Percentiles rank a stretch among this genome's conserved stretches.
phyloP scores from a whole-genome alignment of 2,797 vertebrate species.

The Pteropus rufus region DNA sequence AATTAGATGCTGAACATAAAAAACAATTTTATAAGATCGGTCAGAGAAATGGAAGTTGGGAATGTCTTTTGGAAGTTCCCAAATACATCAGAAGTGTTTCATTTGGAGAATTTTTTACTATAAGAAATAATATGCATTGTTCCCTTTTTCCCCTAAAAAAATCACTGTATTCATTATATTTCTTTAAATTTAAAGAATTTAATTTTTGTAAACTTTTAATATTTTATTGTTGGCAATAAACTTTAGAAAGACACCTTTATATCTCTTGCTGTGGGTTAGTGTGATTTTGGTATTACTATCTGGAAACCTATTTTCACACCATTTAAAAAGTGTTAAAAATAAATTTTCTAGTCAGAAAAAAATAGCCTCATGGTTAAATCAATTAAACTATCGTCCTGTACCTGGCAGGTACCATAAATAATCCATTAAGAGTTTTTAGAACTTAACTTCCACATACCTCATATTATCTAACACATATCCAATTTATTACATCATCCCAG shows the following conservation, averaged over 20 bases:
- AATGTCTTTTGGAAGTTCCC: not conserved
- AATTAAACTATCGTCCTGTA: conserved; percentile 15
- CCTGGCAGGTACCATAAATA: not conserved
- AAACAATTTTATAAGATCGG: not conserved
- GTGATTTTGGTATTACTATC: not conserved
- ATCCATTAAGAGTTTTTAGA: not conserved
- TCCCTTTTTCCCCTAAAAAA: not conserved
- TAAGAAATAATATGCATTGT: not conserved
- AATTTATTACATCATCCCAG: not conserved
- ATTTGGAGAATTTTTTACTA: not conserved
- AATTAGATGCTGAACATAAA: not conserved
- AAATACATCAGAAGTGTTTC: not conserved
- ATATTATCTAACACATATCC: not conserved
- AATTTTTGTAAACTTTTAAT: not conserved
- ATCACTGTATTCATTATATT: not conserved
- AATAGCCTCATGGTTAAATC: not conserved
- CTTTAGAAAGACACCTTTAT: not conserved
- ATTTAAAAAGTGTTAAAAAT: conserved; percentile 38
- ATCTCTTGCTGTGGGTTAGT: not conserved
- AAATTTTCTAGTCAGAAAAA: conserved; percentile 21
- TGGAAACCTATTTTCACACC: conserved; percentile 10
- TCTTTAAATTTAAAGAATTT: not conserved
- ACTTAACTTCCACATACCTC: not conserved
- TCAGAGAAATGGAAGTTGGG: not conserved
- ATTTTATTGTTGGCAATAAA: not conserved